These are phyloP conservation scores for Epinephelus fuscoguttatus DNA, from an alignment of 2,113 vertebrate genomes.

Conservation along the genomic window DNA sequence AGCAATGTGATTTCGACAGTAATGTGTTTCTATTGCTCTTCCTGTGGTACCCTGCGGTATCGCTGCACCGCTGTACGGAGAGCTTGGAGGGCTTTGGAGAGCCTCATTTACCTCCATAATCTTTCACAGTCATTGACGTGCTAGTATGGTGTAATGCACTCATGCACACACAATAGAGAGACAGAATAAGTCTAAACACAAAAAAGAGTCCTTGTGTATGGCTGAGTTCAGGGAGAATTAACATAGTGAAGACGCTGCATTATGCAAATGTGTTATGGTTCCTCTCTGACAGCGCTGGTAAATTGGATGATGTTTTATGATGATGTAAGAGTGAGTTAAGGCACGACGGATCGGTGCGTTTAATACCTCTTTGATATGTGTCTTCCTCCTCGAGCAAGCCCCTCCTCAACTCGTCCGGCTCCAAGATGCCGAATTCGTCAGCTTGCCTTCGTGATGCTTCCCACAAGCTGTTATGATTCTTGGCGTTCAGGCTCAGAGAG, in stretches of 20 bases:
- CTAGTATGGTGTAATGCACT: slow-evolving; percentile 54
- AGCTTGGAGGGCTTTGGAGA: slow-evolving; percentile 69
- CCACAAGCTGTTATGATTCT: slow-evolving; percentile 48
- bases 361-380: slow-evolving; percentile 67
- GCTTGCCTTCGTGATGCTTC: slow-evolving; percentile 36
- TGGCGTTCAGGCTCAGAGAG: slow-evolving; percentile 26
- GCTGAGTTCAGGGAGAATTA: slow-evolving; percentile 63
- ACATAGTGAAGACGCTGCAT: slow-evolving; percentile 79
- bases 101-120: slow-evolving; percentile 73
- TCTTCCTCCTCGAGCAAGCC: slow-evolving; percentile 25
- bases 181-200: slow-evolving; percentile 46
- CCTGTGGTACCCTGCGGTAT: slow-evolving; percentile 58
- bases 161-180: slow-evolving; percentile 55
- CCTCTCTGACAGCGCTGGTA: slow-evolving; percentile 68
- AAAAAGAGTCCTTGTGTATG: slow-evolving; percentile 43
- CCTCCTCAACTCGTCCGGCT: slow-evolving; percentile 30
- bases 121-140: slow-evolving; percentile 55
- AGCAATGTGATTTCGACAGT: slow-evolving; percentile 66
- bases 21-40: slow-evolving; percentile 77
- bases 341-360: slow-evolving; percentile 66
- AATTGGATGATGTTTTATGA: slow-evolving; percentile 82
- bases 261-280: slow-evolving; percentile 79
- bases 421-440: slow-evolving; percentile 25
- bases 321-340: slow-evolving; percentile 79
- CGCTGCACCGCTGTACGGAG: slow-evolving; percentile 27